These are phyloP conservation scores for Megaptera novaeangliae DNA, from an alignment of 2,113 vertebrate genomes.

Conservation along the genomic window DNA sequence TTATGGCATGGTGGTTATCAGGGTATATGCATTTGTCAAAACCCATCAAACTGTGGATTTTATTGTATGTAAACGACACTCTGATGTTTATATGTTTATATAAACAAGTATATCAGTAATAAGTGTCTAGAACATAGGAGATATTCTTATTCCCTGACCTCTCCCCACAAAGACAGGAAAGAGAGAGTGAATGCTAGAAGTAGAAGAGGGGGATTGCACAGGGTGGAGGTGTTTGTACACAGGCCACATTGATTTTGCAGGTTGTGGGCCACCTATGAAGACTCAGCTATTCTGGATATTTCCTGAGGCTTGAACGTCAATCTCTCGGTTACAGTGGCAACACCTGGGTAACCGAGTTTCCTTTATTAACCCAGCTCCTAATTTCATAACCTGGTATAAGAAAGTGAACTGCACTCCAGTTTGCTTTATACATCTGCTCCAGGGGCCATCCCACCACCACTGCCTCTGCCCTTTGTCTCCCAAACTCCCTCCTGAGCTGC, in stretches of 20 bases:
- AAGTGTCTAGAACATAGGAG: neutral
- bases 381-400: neutral
- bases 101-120: neutral
- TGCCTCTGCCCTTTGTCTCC: neutral
- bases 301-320: neutral
- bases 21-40: neutral
- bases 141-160: neutral
- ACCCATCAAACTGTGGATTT: neutral
- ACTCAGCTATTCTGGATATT: neutral
- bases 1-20: neutral
- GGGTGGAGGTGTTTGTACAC: neutral
- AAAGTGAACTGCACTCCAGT: neutral
- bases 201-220: fast-evolving
- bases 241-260: neutral
- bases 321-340: neutral
- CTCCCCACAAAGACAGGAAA: neutral
- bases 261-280: neutral
- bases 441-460: neutral
- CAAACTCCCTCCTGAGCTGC: neutral
- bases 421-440: neutral
- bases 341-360: neutral
- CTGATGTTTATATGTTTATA: neutral
- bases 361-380: neutral
- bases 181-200: neutral
- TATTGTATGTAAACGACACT: neutral